A percentile compares a stretch with the other conserved stretches of the same genome.
phyloP scores from a whole-genome alignment of 2,888 invertebrate genomes.

The Halocaridina rubra region DNA sequence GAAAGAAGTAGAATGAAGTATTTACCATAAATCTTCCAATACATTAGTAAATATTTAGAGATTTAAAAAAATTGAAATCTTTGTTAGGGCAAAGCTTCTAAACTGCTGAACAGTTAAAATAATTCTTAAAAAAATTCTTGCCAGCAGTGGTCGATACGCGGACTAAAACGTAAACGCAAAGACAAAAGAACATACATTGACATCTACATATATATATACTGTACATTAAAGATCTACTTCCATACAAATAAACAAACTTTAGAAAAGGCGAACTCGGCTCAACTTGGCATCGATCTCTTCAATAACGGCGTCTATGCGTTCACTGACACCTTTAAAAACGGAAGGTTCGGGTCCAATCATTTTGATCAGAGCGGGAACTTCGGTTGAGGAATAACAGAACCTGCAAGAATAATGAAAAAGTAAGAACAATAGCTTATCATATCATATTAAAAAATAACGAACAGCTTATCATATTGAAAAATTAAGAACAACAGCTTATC shows the following conservation, averaged over 20 bases:
- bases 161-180: not conserved
- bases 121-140: not conserved
- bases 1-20: too few relatives aligned
- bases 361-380: slow-evolving; percentile 89
- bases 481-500: too few relatives aligned
- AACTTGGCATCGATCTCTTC: slow-evolving; percentile 60
- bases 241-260: not conserved
- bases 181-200: not conserved
- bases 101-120: too few relatives aligned
- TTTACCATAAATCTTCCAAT: too few relatives aligned
- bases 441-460: too few relatives aligned
- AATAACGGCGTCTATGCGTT: slow-evolving; percentile 54
- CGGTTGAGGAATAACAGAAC: slow-evolving; percentile 64
- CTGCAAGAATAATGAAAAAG: slow-evolving; percentile 17
- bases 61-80: not conserved
- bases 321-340: slow-evolving; percentile 74
- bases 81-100: not conserved
- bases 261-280: slow-evolving; percentile 55
- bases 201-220: not conserved
- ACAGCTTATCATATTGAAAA: too few relatives aligned
- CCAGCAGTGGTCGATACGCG: not conserved
- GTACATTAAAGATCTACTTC: not conserved
- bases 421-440: not conserved
- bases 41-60: too few relatives aligned
- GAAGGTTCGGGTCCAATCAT: slow-evolving; percentile 90